Base-by-base conservation (phyloP, 2,888 invertebrate species). In the Pristionchus mayeri region DNA sequence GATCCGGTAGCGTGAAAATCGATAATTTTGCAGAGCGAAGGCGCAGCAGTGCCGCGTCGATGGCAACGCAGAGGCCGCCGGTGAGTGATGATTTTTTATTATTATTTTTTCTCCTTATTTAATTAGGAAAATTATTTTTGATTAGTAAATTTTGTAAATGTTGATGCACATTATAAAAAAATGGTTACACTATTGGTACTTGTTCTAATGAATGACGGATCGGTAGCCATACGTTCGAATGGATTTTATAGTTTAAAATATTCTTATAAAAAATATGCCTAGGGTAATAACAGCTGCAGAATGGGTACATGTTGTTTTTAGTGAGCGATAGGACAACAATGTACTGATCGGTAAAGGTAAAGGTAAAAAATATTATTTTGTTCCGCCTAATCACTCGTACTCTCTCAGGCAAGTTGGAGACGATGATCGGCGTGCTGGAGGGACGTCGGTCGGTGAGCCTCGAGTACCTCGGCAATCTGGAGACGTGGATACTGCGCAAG, bases 401-500 rank as follows among this genome's bases (percentile, higher is more conserved):
- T 16, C 18, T 21, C 40, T 27, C 71, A 71, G 57, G 40, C 40
- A 83, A 79, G 75, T 37, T 85, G 67, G 79, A 85, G 85, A 85
- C 85, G 57, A 90, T 90, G 90, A 82, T 90, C 40, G 87, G 86
- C 27, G 89, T 90, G n/a, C 84, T 90, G 21, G 90, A 90, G 81
- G 88, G 88, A 21, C 76, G 87, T 48, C 84, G 89, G 50, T 86
- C 88, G 27, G 88, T 90, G 48, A 85, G 86, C 48, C 86, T 90
- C 11, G 90, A 89, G 44, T 90, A 90, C 82, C 84, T 90, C 75
- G 85, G 84, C 82, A 88, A 89, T 85, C 86, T 90, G 76, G 89
- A 90, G 84, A 85, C 44, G 52, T 90, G 90, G 90, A 89, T 90
- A 27, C 87, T 87, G 52, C 85, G 88, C 40, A 90, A 90, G 84